Evolutionary conservation across 2,797 vertebrate species (phyloP), one percentile per base, ranked within the genome.

Genomic region (Cuniculus paca): DNA sequence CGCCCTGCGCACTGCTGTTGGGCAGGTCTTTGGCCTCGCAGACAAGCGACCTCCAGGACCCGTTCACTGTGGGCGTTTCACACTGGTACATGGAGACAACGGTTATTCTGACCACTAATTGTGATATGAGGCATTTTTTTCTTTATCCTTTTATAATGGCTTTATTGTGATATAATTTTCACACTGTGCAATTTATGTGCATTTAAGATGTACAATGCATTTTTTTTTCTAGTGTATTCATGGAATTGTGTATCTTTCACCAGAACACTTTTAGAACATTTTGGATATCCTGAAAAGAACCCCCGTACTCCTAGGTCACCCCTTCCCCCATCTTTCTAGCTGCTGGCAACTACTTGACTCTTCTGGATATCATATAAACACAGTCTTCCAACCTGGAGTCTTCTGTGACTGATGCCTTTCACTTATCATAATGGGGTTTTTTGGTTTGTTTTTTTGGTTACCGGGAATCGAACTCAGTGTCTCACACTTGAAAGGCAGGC

Each of bases 261-360:
- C n/a, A 85, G 63, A 93, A 36, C 88, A 63, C 39, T 88, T 84
- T 88, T 68, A 81, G 63, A 60, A 68, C 28, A 19, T 81, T 95
- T 81, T 85, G 16, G 13, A 84, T 91, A 75, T n/a, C 45, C 48
- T 16, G 1, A 39, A 88, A 91, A 80, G 50, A 91, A 91, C 68
- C 63, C 36, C 48, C 19, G 9, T 48, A 42, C 12, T 24, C 26
- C 16, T 82, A 56, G 50, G 60, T 81, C 81, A 16, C 22, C 20
- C 26, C 34, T 28, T 22, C 24, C 12, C 60, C 20, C 6, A 39
- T 52, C 72, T 86, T 12, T 79, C 16, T 20, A 63, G 2, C 16
- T 20, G 6, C 65, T 80, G 39, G 58, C 65, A 80, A 36, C 19
- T 11, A 48, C 16, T 72, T 72, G 39, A 34, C 60, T 78, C 2